These are phyloP conservation scores for Manis pentadactyla DNA, from an alignment of 2,797 vertebrate genomes.

Conservation along the genomic window DNA sequence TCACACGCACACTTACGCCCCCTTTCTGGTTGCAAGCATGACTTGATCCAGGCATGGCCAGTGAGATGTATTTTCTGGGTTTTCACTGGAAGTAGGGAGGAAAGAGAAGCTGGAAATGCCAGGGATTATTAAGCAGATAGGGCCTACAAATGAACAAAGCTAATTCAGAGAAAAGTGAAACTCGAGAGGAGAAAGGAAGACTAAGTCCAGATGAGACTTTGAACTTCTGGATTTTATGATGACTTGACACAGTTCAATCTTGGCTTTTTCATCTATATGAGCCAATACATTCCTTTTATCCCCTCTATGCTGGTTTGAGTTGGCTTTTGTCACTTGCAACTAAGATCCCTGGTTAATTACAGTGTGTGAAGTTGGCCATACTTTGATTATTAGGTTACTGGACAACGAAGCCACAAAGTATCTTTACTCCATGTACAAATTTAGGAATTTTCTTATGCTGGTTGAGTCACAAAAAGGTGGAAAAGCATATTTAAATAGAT, in stretches of 20 bases:
- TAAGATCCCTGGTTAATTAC: not conserved
- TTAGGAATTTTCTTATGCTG: not conserved
- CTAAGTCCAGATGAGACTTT: not conserved
- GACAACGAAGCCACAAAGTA: not conserved
- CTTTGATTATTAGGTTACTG: not conserved
- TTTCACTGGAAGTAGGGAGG: not conserved
- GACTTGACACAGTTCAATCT: not conserved
- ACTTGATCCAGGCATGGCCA: not conserved
- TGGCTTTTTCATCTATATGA: not conserved
- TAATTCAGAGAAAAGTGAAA: not conserved
- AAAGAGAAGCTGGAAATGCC: not conserved
- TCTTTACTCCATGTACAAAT: not conserved
- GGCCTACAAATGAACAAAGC: not conserved
- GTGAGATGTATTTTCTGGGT: not conserved
- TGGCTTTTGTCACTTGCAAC: not conserved
- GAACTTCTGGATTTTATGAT: not conserved
- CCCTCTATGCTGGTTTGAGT: not conserved
- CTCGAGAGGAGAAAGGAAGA: not conserved
- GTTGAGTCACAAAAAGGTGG: not conserved
- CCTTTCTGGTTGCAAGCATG: not conserved
- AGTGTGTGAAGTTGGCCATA: not conserved
- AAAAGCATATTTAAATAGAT: conserved; percentile 3
- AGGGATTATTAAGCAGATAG: not conserved
- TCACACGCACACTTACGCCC: not conserved
- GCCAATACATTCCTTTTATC: not conserved